Evolutionary conservation across 2,888 invertebrate species (phyloP), one percentile per base, ranked within the genome.

Genomic region (Himalopsyche japonica): DNA sequence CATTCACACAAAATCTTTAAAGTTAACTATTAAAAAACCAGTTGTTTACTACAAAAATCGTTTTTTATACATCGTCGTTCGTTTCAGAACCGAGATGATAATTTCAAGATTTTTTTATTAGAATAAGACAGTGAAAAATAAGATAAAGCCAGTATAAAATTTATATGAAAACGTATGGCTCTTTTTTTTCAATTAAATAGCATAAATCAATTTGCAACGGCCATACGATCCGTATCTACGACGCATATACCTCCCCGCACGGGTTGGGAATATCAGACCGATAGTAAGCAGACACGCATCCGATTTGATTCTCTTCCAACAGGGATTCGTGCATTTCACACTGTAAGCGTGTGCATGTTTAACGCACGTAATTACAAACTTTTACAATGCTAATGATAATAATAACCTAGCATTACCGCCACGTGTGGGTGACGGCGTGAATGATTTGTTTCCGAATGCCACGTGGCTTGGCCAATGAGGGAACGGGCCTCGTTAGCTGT

Each of bases 381-480:
- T 30, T 79, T 83, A 37, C 82, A 32, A 78, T 86, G 80, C 82
- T 82, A 84, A 82, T 85, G 86, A 79, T 81, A 82, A 85, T 86
- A 85, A 86, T 86, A 76, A 85, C 79, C 80, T 30, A 80, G 78
- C 80, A 86, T 86, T 86, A 81, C 79, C 7, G 85, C 20, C 86
- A 85, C 87, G 86, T 86, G 87, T 84, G 86, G 76, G 79, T 64
- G 86, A 81, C 83, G 80, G 79, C 70, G 81, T 79, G 85, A 79
- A 80, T 86, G 86, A 87, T 86, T 83, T 82, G 86, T 86, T 86
- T 85, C 86, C 86, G 81, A 78, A 43, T n/a, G 86, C 80, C 87
- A 87, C 87, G 87, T 86, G 87, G 84, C 70, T 24, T 79, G 70
- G 82, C 57, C 79, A 80, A 32, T 79, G 64, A 77, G 83, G 15